A percentile compares a stretch with the other conserved stretches of the same genome.
phyloP scores from a whole-genome alignment of 2,797 vertebrate species.

The Hydrophis major region DNA sequence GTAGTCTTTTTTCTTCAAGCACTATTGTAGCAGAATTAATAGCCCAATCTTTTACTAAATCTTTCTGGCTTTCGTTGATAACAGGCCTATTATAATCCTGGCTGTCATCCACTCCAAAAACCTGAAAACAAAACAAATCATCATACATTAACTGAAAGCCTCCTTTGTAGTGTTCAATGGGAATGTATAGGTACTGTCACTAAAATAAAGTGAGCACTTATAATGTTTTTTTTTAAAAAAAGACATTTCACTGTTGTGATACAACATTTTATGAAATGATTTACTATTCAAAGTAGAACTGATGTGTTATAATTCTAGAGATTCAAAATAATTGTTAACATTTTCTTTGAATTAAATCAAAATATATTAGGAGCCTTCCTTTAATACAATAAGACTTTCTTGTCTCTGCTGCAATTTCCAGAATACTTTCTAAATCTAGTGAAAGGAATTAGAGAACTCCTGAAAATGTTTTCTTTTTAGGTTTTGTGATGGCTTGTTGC shows the following conservation, averaged over 20 bases:
- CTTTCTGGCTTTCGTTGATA: slow-evolving; percentile 77
- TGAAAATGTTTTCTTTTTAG: background rate
- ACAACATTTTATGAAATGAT: slow-evolving; percentile 32
- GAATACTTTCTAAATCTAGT: background rate
- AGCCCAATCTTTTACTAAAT: slow-evolving; percentile 82
- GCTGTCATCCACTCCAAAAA: slow-evolving; percentile 92
- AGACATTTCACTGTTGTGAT: slow-evolving; percentile 26
- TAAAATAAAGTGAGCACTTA: slow-evolving; percentile 33
- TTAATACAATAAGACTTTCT: background rate
- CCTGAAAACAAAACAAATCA: slow-evolving; percentile 79
- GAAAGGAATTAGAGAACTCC: background rate
- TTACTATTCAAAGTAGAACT: slow-evolving; percentile 12
- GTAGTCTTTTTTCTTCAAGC: slow-evolving; percentile 78
- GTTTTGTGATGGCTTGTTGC: background rate
- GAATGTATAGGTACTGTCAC: slow-evolving; percentile 58
- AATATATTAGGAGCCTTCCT: background rate
- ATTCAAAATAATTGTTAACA: background rate
- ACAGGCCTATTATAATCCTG: slow-evolving; percentile 77
- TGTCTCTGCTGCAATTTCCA: background rate
- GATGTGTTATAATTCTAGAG: background rate
- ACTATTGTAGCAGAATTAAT: slow-evolving; percentile 72
- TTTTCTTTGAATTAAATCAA: background rate
- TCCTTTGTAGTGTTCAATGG: slow-evolving; percentile 51
- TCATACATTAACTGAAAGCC: slow-evolving; percentile 68
- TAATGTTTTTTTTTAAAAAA: background rate